These are phyloP conservation scores for Adelges cooleyi DNA, from an alignment of 1,140 invertebrate species.

Conservation along the genomic window DNA sequence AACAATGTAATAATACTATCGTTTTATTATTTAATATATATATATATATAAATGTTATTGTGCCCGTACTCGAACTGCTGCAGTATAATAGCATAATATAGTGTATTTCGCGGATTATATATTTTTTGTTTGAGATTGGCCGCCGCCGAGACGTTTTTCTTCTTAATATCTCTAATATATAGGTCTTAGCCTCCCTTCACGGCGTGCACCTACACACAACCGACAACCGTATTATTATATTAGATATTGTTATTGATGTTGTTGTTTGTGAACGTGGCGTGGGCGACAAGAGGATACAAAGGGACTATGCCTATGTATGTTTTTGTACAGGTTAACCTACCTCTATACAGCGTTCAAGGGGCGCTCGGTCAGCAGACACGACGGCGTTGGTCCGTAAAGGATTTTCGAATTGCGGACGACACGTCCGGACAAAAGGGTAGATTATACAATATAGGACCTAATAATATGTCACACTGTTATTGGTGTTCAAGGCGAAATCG, in stretches of 20 bases:
- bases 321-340: background rate
- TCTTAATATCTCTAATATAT: too few relatives aligned
- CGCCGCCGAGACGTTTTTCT: slow-evolving; percentile 2
- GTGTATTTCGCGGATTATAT: background rate
- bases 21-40: too few relatives aligned
- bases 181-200: too few relatives aligned
- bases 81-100: too few relatives aligned
- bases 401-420: background rate
- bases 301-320: background rate
- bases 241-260: background rate
- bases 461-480: too few relatives aligned
- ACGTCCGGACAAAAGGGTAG: too few relatives aligned
- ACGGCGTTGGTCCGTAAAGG: background rate
- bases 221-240: background rate
- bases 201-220: background rate
- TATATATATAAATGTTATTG: background rate
- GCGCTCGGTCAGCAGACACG: background rate
- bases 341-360: background rate
- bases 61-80: too few relatives aligned
- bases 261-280: too few relatives aligned
- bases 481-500: too few relatives aligned
- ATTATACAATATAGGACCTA: too few relatives aligned
- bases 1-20: too few relatives aligned
- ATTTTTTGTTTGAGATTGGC: background rate
- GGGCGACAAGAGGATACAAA: slow-evolving; percentile 23